Evolutionary conservation across 2,797 vertebrate genomes (phyloP).

Genomic region (Anguilla anguilla): DNA sequence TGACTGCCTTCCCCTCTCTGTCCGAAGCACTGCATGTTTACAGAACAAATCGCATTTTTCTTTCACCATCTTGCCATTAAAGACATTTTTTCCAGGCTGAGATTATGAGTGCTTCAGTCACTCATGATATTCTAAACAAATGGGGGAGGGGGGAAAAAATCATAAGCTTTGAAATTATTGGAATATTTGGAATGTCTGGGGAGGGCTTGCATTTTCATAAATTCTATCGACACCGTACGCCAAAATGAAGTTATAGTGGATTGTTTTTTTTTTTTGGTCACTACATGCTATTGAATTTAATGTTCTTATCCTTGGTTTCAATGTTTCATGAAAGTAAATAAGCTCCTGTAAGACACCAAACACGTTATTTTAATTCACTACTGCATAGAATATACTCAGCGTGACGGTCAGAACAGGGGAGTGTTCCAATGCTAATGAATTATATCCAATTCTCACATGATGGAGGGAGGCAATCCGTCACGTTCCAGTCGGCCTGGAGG

Average conservation of each 20-base stretch:
- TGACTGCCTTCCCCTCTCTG: background rate
- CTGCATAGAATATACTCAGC: background rate
- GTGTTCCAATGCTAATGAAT: slow-evolving; percentile 76
- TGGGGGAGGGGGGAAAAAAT: background rate
- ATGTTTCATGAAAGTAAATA: background rate
- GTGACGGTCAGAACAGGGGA: slow-evolving; percentile 54
- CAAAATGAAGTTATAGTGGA: background rate
- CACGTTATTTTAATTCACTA: background rate
- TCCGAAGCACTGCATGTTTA: background rate
- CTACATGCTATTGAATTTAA: background rate
- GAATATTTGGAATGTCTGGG: background rate
- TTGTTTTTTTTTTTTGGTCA: background rate
- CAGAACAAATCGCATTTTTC: background rate
- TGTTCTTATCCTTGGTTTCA: background rate
- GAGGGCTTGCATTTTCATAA: background rate
- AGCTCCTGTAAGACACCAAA: background rate
- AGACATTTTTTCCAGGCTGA: background rate
- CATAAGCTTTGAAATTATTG: background rate
- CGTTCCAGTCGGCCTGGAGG: slow-evolving; percentile 71
- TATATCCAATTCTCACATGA: slow-evolving; percentile 74
- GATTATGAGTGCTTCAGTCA: background rate
- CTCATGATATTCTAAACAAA: slow-evolving; percentile 10
- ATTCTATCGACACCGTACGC: background rate
- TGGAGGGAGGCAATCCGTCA: slow-evolving; percentile 77
- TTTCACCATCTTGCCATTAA: background rate